Base-by-base conservation (phyloP, 2,888 invertebrate genomes). In the Mongoloraphidia duomilia region DNA sequence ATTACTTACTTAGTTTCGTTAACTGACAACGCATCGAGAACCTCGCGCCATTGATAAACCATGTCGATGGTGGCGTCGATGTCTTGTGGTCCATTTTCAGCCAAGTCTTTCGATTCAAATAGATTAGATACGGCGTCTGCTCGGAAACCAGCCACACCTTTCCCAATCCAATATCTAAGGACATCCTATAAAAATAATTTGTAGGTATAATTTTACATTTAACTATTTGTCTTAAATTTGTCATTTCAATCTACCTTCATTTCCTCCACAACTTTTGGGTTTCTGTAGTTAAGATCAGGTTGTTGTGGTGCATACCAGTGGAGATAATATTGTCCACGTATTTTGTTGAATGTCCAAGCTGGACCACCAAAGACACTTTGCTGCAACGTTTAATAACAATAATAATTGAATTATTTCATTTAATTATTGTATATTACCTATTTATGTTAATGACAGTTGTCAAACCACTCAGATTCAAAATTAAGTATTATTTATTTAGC, bases 81-180 rank as follows among this genome's bases (percentile, higher is more conserved):
- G 56, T 79, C 73, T 46, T 68, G 72, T 0, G 72, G 70, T 57
- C 75, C 75, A 50, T 75, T 66, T 6, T 35, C 49, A 26, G 26
- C 26, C 1, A 69, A 56, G 6, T 59, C 39, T 11, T 58, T 57
- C 35, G 60, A 62, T 60, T 76, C 76, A 47, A 64, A 68, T 9
- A 76, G 50, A 58, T 55, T 57, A 5, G 73, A 71, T n/a, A 87
- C 75, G 2, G 88, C 86, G 59, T 88, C 87, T 40, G 93, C 74
- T 56, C 92, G 78, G 60, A 94, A 90, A 1, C 94, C 95, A 60
- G 87, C 84, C 0, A 92, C 79, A 1, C 91, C 92, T 58, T 79
- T 79, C 46, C 81, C 79, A 44, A 94, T 62, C 93, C 93, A 94
- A 60, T 80, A 89, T 55, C 70, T 73, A 13, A 92, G 61, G 1